A percentile compares a stretch with the other conserved stretches of the same genome.
Evolutionary conservation across 1,140 invertebrate genomes (phyloP).

Genomic region (Andricus grossulariae): DNA sequence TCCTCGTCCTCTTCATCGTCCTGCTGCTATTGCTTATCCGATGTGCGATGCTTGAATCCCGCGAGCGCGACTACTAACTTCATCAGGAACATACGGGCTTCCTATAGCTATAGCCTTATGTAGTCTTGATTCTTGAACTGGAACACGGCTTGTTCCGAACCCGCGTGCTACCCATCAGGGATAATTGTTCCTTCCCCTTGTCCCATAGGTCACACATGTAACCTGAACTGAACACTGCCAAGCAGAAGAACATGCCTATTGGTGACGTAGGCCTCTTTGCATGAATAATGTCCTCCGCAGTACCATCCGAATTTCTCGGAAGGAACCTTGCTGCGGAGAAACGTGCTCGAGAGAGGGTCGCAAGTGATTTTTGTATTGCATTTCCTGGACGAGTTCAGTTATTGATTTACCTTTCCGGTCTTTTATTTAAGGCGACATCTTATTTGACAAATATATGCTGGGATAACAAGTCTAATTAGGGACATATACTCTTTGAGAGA

Average conservation of each 20-base stretch:
- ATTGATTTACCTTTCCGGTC: background rate
- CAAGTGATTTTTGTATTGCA: conserved; percentile 15
- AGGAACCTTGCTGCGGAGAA: conserved; percentile 41
- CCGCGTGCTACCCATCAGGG: conserved; percentile 37
- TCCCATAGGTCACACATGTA: conserved; percentile 21
- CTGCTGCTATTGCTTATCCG: conserved; percentile 13
- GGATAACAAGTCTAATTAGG: too few relatives aligned
- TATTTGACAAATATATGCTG: too few relatives aligned
- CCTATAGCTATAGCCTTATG: background rate
- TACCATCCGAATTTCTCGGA: conserved; percentile 64
- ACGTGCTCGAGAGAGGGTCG: conserved; percentile 18
- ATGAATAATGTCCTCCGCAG: conserved; percentile 65
- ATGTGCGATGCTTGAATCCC: conserved; percentile 43
- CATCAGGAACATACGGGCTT: conserved; percentile 35
- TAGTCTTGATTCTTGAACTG: background rate
- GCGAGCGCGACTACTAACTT: conserved; percentile 49
- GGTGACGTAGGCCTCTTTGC: conserved; percentile 49
- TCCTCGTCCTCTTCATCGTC: background rate
- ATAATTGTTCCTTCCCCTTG: conserved; percentile 50
- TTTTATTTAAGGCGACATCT: too few relatives aligned
- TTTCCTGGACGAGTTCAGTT: conserved; percentile 1
- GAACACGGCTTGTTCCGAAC: conserved; percentile 29
- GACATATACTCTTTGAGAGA: too few relatives aligned
- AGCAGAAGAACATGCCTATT: conserved; percentile 40
- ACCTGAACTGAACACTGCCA: conserved; percentile 28